Base-by-base conservation (phyloP, 2,888 invertebrate species). In the Pristionchus entomophagus region DNA sequence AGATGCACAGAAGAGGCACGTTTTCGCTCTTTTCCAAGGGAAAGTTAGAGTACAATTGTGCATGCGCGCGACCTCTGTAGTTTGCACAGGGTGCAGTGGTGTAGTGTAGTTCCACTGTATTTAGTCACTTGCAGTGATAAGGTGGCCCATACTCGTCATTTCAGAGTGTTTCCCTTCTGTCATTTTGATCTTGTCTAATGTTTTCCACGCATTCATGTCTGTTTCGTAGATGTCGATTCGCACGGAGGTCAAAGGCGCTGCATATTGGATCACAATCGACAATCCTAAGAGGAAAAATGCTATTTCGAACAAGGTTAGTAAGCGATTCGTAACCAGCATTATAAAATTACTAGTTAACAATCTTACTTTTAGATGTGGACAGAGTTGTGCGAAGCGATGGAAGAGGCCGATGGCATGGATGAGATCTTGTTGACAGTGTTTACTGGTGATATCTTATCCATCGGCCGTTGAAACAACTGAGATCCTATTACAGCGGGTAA, bases 341-440 rank as follows among this genome's bases (percentile, higher is more conserved):
- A n/a, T n/a, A n/a, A n/a, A n/a, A n/a, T n/a, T n/a, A n/a, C n/a
- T n/a, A n/a, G n/a, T n/a, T n/a, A n/a, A n/a, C n/a, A n/a, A n/a
- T n/a, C n/a, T 51, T 51, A 51, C 53, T n/a, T n/a, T 77, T 17
- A 85, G 85, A 85, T 85, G 85, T 85, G 73, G 73, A 10, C 35
- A 1, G 85, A 85, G 32, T 26, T 85, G 35, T 73, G 53, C 22
- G 6, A 26, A 17, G 85, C 85, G 14, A 49, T 85, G 77, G 85
- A 85, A 17, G 77, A 73, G 1, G 73, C 85, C 1, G 53, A 85
- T 29, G 85, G 26, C 35, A 38, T 32, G 26, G 85, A 85, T 0
- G 56, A 73, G 12, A 77, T n/a, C 10, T 12, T 85, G 32, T 6
- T 85, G 8, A 85, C 84, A 19, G 84, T 85, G 6, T 29, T 85